Percentiles rank a stretch among this genome's conserved stretches.
These are phyloP conservation scores for Benthosema pterotum DNA, from an alignment of 2,797 vertebrate genomes.

Conservation along the genomic window DNA sequence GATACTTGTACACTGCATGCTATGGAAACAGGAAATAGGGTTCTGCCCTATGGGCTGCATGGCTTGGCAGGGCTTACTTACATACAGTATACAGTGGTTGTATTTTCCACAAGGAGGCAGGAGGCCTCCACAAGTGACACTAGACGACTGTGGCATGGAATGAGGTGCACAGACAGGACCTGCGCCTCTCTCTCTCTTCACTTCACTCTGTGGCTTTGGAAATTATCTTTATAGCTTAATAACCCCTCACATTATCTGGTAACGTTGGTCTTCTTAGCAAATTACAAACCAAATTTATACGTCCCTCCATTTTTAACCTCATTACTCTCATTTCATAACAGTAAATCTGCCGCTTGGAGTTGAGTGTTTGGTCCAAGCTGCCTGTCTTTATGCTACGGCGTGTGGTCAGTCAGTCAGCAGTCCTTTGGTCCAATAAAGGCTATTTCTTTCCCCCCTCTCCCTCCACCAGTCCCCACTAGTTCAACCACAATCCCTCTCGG, in stretches of 20 bases:
- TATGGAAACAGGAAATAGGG: no score
- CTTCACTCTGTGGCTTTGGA: conserved; percentile 23
- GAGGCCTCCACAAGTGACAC: conserved; percentile 32
- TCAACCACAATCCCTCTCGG: conserved; percentile 75
- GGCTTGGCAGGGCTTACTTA: no score
- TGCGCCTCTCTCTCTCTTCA: conserved; percentile 13
- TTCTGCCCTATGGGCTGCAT: no score
- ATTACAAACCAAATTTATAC: conserved; percentile 28
- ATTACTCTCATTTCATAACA: conserved; percentile 44
- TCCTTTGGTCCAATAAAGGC: conserved; percentile 67
- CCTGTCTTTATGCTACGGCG: conserved; percentile 29
- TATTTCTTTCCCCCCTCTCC: conserved; percentile 39
- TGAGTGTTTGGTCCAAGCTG: conserved; percentile 38
- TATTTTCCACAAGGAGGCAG: conserved; percentile 47
- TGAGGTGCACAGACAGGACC: conserved; percentile 15
- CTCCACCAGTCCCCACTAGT: conserved; percentile 34
- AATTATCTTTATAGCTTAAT: conserved; percentile 37
- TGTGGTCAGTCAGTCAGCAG: conserved; percentile 74
- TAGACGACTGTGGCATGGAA: conserved; percentile 26
- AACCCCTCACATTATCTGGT: conserved; percentile 12
- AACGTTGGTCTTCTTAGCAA: conserved; percentile 31
- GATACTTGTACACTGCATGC: no score
- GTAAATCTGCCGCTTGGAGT: conserved; percentile 41
- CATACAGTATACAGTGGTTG: conserved; percentile 5
- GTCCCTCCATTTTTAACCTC: conserved; percentile 10